These are phyloP conservation scores for Sminthurides bifidus DNA, from an alignment of 1,140 invertebrate species.

Conservation along the genomic window DNA sequence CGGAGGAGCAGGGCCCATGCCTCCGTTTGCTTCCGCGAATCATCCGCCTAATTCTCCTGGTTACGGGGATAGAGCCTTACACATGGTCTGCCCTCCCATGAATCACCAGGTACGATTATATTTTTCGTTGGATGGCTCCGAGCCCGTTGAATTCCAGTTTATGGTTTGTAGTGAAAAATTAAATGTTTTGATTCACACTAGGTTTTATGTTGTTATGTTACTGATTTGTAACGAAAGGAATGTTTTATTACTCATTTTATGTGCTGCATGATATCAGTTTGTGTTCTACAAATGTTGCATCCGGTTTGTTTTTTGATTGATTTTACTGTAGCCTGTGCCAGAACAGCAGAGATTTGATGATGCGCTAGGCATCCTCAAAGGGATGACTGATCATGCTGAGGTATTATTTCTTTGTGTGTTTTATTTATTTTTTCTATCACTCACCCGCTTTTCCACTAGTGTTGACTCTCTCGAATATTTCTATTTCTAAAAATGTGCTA, in stretches of 20 bases:
- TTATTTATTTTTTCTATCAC: neutral
- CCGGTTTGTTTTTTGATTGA: constrained; percentile 17
- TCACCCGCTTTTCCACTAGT: neutral
- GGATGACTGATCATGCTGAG: constrained; percentile 73
- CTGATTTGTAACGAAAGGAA: too few species aligned
- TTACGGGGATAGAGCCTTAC: constrained; percentile 30
- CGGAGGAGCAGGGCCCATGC: constrained; percentile 18
- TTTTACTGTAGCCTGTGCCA: constrained; percentile 44
- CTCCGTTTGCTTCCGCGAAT: constrained; percentile 35
- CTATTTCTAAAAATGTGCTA: too few species aligned
- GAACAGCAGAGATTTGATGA: constrained; percentile 74
- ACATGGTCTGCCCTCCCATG: constrained; percentile 32
- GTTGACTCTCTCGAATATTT: too few species aligned
- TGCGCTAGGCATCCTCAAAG: constrained; percentile 75
- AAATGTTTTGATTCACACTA: too few species aligned
- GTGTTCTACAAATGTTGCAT: too few species aligned
- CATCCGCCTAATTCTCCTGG: constrained; percentile 41
- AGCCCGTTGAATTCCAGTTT: too few species aligned
- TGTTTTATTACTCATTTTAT: too few species aligned
- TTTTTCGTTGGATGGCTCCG: constrained; percentile 36
- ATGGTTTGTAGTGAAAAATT: too few species aligned
- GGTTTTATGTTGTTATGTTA: too few species aligned
- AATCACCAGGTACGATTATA: constrained; percentile 13
- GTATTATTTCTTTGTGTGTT: constrained; percentile 32
- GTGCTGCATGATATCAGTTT: too few species aligned